Evolutionary conservation across 2,113 vertebrate genomes (phyloP).

Genomic region (Madoqua kirkii): DNA sequence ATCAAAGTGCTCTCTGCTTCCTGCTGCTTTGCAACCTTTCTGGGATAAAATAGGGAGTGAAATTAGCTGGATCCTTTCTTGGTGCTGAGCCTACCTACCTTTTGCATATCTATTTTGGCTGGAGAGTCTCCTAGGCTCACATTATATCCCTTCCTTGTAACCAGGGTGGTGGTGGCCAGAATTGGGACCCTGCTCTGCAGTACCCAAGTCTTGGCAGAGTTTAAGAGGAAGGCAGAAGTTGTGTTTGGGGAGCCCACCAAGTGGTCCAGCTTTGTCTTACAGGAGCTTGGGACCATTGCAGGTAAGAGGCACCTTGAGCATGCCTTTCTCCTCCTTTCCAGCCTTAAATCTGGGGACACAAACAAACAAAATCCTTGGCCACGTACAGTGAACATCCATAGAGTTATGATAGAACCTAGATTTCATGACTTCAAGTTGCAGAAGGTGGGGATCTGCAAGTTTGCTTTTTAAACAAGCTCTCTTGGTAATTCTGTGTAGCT

Average conservation of each 20-base stretch:
- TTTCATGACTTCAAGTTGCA: not conserved
- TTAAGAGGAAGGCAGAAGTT: slow-evolving; percentile 79
- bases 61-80: not conserved
- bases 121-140: not conserved
- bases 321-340: not conserved
- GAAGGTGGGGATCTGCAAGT: not conserved
- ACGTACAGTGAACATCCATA: not conserved
- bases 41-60: not conserved
- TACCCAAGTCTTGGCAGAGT: slow-evolving; percentile 72
- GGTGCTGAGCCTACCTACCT: not conserved
- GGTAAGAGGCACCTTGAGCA: slow-evolving; percentile 70
- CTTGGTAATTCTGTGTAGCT: not conserved
- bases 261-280: slow-evolving; percentile 80
- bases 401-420: not conserved
- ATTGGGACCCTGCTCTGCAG: slow-evolving; percentile 80
- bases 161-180: slow-evolving; percentile 78
- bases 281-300: slow-evolving; percentile 84
- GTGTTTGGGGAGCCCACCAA: slow-evolving; percentile 77
- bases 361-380: not conserved
- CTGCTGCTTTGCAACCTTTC: not conserved
- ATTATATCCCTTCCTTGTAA: slow-evolving; percentile 5
- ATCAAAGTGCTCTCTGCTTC: not conserved
- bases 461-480: not conserved
- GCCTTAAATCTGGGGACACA: not conserved
- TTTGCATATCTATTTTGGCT: not conserved